Evolutionary conservation across 2,888 invertebrate species (phyloP).

Genomic region (Napeogenes sylphis): DNA sequence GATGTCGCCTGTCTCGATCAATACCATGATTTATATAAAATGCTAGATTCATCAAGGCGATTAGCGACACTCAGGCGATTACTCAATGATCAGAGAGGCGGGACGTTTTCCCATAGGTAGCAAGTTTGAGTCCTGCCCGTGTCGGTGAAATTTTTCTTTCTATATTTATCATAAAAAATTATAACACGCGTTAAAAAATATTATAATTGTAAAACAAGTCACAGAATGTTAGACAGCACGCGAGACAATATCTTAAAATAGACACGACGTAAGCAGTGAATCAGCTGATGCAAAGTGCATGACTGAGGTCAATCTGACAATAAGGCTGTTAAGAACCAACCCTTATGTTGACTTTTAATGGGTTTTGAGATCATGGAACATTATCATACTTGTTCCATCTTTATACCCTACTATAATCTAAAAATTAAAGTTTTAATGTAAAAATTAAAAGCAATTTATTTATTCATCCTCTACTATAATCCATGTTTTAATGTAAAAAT

Average conservation of each 20-base stretch:
- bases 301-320: constrained; percentile 22
- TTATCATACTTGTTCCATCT: not conserved
- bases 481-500: not conserved
- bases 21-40: no score
- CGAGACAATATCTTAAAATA: constrained; percentile 58
- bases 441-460: not conserved
- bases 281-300: constrained; percentile 57
- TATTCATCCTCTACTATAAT: no score
- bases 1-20: no score
- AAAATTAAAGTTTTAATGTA: not conserved
- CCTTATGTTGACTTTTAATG: constrained; percentile 3
- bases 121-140: no score
- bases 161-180: no score
- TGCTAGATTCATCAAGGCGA: no score
- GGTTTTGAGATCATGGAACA: not conserved
- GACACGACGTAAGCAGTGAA: constrained; percentile 51
- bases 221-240: constrained; percentile 37
- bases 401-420: not conserved
- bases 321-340: constrained; percentile 17
- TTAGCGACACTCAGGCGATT: no score
- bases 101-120: no score
- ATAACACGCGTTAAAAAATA: no score
- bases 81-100: no score
- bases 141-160: no score
- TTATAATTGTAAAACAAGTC: not conserved